A percentile compares a stretch with the other conserved stretches of the same genome.
Evolutionary conservation across 2,113 vertebrate genomes (phyloP).

Genomic region (Sigmodon hispidus): DNA sequence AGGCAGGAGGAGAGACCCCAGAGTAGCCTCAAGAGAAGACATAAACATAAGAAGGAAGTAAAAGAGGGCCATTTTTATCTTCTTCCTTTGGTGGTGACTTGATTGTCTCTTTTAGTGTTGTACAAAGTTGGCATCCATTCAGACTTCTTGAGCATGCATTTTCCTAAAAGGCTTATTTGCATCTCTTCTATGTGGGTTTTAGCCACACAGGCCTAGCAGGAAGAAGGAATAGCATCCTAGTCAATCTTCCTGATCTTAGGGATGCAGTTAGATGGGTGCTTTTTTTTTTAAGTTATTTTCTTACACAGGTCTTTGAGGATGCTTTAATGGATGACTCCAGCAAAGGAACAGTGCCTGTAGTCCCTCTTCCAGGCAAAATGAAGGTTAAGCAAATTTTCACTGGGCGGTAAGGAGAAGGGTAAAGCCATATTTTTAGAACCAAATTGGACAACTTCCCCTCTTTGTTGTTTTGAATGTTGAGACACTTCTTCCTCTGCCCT

Average conservation of each 20-base stretch:
- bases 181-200: neutral
- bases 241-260: too few relatives aligned
- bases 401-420: constrained; percentile 4
- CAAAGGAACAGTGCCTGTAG: constrained; percentile 4
- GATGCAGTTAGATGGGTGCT: neutral
- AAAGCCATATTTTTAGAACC: neutral
- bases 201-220: neutral
- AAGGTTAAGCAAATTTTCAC: neutral
- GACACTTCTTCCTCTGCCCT: neutral
- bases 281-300: neutral
- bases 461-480: constrained; percentile 53
- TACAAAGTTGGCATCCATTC: neutral
- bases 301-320: neutral
- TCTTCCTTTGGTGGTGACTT: neutral
- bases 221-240: neutral
- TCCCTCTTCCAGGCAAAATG: neutral
- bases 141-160: neutral
- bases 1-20: neutral
- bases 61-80: neutral
- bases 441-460: neutral
- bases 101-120: neutral
- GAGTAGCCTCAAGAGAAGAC: neutral
- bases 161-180: neutral
- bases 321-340: neutral
- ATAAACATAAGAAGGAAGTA: neutral